Base-by-base conservation (phyloP, 1,140 invertebrate species). In the Radopholus similis region DNA sequence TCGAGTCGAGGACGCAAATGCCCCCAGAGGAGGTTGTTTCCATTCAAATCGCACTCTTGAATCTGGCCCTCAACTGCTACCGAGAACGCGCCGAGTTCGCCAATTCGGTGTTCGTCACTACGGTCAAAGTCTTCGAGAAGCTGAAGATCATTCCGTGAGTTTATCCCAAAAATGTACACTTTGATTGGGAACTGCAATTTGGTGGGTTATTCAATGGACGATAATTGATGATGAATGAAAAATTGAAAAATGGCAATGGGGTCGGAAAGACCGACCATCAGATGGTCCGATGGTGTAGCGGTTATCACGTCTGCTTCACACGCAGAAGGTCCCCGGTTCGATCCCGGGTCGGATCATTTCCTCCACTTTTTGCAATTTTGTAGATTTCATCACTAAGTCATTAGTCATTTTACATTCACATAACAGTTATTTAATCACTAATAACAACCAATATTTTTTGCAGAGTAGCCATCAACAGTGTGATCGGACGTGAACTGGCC, bases 1-100 rank as follows among this genome's bases (percentile, higher is more conserved):
- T 83, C 68, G 83, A 91, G 88, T 92, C 89, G 69, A 88, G 94
- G 51, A 89, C 89, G 75, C 91, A 96, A 80, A 90, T 93, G 1
- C 85, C 91, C 0, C n/a, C 53, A 15, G 95, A 98, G 85, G 95
- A 98, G 84, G 93, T 95, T 81, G 89, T 98, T 42, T 90, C 92
- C 9, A 85, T 99, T 23, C 93, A 80, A 79, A 69, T 49, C 35
- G 47, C 95, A 1, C 84, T 99, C 2, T 88, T 96, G 34, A 95
- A 95, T 84, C 86, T 98, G 57, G 93, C 94, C 0, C 88, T 96
- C 62, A 95, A 96, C 78, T 96, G 94, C 82, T 97, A 97, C 85
- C 90, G 92, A 0, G 91, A 95, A 76, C 87, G 90, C 79, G 88
- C 95, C 13, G 91, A 93, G 83, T 96, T 94, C 83, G 92, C 97